These are phyloP conservation scores for Bradypodion ventrale DNA, from an alignment of 2,797 vertebrate species.

Conservation along the genomic window DNA sequence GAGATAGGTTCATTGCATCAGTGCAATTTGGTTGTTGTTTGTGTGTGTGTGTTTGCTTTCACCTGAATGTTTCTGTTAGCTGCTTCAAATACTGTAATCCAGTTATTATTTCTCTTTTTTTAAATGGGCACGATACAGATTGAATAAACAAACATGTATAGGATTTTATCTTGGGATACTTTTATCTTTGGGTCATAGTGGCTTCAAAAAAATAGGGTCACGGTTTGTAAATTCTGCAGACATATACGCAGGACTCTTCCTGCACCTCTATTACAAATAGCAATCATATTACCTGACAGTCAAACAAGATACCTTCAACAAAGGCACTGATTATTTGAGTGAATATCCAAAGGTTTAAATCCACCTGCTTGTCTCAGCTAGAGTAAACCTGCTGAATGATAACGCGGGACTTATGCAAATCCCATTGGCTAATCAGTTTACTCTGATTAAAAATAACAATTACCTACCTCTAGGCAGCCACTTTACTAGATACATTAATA, in stretches of 20 bases:
- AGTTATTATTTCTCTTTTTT: neutral
- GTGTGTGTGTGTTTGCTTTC: neutral
- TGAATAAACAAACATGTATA: neutral
- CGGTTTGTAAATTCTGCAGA: neutral
- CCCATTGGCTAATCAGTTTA: too few species aligned
- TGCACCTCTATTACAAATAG: neutral
- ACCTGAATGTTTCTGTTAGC: neutral
- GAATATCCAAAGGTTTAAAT: conserved; percentile 19
- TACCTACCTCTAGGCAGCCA: too few species aligned
- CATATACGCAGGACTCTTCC: neutral
- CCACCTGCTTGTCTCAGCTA: too few species aligned
- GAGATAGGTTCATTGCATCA: neutral
- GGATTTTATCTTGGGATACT: too few species aligned
- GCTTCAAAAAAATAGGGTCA: neutral
- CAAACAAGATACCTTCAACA: neutral
- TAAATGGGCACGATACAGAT: neutral
- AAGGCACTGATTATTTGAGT: neutral
- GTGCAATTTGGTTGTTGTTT: neutral
- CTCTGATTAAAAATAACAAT: too few species aligned
- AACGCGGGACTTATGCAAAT: too few species aligned
- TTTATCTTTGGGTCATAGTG: neutral
- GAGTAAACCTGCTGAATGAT: too few species aligned
- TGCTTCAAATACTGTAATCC: neutral
- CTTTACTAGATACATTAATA: too few species aligned
- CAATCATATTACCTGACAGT: neutral